Percentiles rank a stretch among this genome's conserved stretches.
Evolutionary conservation across 2,113 vertebrate species (phyloP).

Genomic region (Vidua chalybeata): DNA sequence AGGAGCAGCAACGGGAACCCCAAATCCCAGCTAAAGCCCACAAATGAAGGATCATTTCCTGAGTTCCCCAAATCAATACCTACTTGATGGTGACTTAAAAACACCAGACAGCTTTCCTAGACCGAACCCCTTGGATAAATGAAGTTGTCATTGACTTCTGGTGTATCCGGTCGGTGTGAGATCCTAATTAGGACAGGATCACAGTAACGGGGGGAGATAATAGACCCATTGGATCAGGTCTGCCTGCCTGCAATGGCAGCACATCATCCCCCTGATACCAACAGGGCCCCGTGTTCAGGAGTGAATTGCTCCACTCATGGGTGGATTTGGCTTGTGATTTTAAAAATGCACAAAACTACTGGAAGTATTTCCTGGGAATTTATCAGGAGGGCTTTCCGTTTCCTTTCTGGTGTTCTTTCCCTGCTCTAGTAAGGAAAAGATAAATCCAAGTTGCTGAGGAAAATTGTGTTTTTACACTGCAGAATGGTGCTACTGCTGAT

Average conservation of each 20-base stretch:
- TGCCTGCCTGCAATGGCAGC: neutral
- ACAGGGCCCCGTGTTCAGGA: neutral
- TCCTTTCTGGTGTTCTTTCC: neutral
- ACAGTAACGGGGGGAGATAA: constrained; percentile 3
- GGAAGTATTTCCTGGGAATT: neutral
- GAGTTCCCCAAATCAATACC: constrained; percentile 20
- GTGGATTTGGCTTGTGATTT: neutral
- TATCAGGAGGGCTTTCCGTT: fast-evolving
- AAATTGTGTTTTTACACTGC: neutral
- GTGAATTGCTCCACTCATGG: neutral
- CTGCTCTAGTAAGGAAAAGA: neutral
- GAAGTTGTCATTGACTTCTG: constrained; percentile 71
- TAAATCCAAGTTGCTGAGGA: neutral
- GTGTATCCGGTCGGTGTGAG: constrained; percentile 58
- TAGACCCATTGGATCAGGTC: constrained; percentile 43
- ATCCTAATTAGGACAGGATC: constrained; percentile 70
- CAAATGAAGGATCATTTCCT: constrained; percentile 48
- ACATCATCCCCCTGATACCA: neutral
- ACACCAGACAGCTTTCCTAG: constrained; percentile 57
- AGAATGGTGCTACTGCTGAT: neutral
- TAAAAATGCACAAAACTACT: neutral
- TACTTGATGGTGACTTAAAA: constrained; percentile 66
- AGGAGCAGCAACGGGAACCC: neutral
- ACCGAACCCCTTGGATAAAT: constrained; percentile 53
- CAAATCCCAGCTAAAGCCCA: neutral